Evolutionary conservation across 2,888 invertebrate genomes (phyloP), one percentile per base, ranked within the genome.

Genomic region (Petrolisthes manimaculis): DNA sequence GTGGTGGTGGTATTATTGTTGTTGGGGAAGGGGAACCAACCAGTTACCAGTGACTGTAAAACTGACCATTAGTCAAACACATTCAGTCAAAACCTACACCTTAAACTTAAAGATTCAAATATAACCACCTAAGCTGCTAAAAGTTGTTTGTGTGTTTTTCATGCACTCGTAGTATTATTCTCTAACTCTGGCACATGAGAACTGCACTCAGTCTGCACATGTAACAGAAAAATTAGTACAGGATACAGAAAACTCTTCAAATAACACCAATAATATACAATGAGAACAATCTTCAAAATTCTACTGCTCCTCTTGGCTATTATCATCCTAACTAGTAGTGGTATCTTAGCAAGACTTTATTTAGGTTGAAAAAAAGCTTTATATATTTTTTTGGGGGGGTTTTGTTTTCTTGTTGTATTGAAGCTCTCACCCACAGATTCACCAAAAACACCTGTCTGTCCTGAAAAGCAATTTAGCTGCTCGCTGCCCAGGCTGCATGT

Each of bases 401-500:
- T 74, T 71, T 71, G 71, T 86, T 86, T 87, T 84, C 78, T 88
- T 83, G 71, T 84, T 78, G 83, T 87, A 79, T 83, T 80, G 79
- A 84, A 88, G 79, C 88, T 88, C 88, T 88, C 88, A 88, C 88
- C 88, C 88, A 88, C 88, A 88, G 54, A 88, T 74, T 88, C 88
- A 88, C 84, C 83, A 77, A 37, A 37, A 37, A 88, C 88, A 88
- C 79, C 84, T 83, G 88, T 88, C 88, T 84, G 88, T 88, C 88
- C 88, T 88, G 88, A 83, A 88, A 88, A 88, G 84, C 88, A 88
- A 88, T 84, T 88, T 88, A 88, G 88, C 37, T 37, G 37, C 80
- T 88, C 84, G 80, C 88, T 84, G 88, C 88, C 88, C 88, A 88
- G 88, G 88, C 88, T 88, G 88, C 88, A 88, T 88, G 88, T 84